These are phyloP conservation scores for Drosophila acutilabella DNA, from an alignment of 2,888 invertebrate genomes.

Conservation along the genomic window DNA sequence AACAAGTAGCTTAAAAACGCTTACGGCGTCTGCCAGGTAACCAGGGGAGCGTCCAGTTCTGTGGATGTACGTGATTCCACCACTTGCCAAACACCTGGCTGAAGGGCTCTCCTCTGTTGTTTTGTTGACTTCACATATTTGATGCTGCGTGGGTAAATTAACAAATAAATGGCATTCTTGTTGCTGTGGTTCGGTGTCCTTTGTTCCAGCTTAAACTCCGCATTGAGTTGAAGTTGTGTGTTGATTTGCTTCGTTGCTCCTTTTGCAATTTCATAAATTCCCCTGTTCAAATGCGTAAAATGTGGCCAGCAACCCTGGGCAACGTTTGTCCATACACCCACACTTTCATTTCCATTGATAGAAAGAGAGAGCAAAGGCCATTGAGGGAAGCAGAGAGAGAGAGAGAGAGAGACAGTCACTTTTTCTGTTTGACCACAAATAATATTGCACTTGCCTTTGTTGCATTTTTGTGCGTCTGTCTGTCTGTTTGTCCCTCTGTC, in stretches of 20 bases:
- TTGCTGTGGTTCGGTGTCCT: conserved; percentile 34
- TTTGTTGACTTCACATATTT: conserved; percentile 73
- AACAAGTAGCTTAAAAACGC: conserved; percentile 77
- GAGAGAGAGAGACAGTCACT: not conserved
- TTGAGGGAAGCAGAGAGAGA: not conserved
- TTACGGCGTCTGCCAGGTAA: conserved; percentile 30
- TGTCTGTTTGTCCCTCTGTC: not conserved
- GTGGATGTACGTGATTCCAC: conserved; percentile 18
- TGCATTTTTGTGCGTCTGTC: conserved; percentile 55
- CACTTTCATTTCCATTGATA: too few species aligned
- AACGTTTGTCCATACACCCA: conserved; percentile 28
- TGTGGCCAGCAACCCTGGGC: conserved; percentile 52
- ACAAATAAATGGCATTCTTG: conserved; percentile 76
- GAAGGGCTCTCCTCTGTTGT: conserved; percentile 5
- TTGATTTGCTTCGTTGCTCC: conserved; percentile 60
- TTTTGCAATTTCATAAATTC: conserved; percentile 73
- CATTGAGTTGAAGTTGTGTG: conserved; percentile 24
- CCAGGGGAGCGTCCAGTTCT: conserved; percentile 16
- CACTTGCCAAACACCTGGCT: conserved; percentile 20
- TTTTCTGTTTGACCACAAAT: conserved; percentile 70
- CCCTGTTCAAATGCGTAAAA: conserved; percentile 69
- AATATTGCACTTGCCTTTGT: conserved; percentile 67
- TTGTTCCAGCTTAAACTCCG: conserved; percentile 27
- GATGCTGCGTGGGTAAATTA: conserved; percentile 76
- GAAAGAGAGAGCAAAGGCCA: not conserved